phyloP scores from a whole-genome alignment of 2,113 vertebrate genomes.

The Vidua macroura region DNA sequence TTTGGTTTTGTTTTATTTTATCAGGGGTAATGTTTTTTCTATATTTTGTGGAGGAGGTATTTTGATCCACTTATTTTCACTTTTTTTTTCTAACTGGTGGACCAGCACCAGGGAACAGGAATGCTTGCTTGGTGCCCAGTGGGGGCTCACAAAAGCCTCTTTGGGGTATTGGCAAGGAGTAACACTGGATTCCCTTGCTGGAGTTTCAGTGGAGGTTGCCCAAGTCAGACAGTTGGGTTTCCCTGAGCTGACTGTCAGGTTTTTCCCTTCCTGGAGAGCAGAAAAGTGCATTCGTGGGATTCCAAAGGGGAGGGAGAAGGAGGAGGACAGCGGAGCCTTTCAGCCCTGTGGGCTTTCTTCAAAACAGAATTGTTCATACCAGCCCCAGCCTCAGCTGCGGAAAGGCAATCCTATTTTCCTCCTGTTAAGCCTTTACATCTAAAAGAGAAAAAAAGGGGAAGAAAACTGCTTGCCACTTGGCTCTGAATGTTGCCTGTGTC shows the following conservation, averaged over 20 bases:
- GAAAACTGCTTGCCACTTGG: not conserved
- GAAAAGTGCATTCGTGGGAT: slow-evolving; percentile 30
- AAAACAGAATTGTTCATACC: slow-evolving; percentile 11
- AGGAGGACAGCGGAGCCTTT: not conserved
- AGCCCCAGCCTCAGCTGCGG: not conserved
- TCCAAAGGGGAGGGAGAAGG: slow-evolving; percentile 27
- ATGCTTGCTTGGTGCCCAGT: not conserved
- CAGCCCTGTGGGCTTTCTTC: not conserved
- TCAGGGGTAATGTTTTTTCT: not conserved
- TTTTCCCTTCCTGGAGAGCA: slow-evolving; percentile 20
- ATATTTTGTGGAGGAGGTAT: not conserved
- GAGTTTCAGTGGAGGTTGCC: not conserved
- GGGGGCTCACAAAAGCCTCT: not conserved
- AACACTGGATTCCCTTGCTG: not conserved
- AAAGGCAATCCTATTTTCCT: not conserved
- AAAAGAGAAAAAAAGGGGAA: not conserved
- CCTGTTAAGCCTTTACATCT: not conserved
- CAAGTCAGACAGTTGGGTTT: not conserved
- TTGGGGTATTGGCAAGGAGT: not conserved
- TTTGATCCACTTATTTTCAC: not conserved
- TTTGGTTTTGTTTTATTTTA: not conserved
- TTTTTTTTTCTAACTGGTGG: not conserved
- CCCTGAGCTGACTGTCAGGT: not conserved
- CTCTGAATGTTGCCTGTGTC: not conserved
- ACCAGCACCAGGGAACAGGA: not conserved